Percentiles rank a stretch among this genome's conserved stretches.
Evolutionary conservation across 2,888 invertebrate species (phyloP).

Genomic region (Luperina testacea): DNA sequence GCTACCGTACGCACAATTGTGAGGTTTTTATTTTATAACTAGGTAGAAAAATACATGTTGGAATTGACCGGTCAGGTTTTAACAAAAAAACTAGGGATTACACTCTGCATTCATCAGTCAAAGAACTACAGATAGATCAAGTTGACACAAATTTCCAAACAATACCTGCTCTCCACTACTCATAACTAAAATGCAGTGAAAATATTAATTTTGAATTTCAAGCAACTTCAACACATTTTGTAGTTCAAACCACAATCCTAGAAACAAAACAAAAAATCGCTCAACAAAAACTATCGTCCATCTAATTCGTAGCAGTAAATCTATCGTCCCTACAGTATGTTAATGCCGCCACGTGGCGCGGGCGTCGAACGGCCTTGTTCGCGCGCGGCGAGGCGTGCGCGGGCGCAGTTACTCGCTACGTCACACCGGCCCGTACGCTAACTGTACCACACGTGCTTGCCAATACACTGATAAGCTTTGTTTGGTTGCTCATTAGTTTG

Average conservation of each 20-base stretch:
- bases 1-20: slow-evolving; percentile 22
- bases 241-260: neutral
- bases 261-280: neutral
- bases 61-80: neutral
- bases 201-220: neutral
- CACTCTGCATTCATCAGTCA: neutral
- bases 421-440: slow-evolving; percentile 66
- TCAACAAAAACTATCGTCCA: neutral
- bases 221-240: neutral
- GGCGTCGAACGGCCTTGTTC: slow-evolving; percentile 79
- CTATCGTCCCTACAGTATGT: slow-evolving; percentile 55
- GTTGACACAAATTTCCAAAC: neutral
- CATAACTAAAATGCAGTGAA: neutral
- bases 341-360: slow-evolving; percentile 64
- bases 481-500: slow-evolving; percentile 26
- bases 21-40: slow-evolving; percentile 16
- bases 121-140: neutral
- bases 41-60: slow-evolving; percentile 5
- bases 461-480: slow-evolving; percentile 54
- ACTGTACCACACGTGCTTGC: slow-evolving; percentile 74
- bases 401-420: slow-evolving; percentile 67
- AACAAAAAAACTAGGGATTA: neutral
- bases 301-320: slow-evolving; percentile 43
- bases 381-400: slow-evolving; percentile 66
- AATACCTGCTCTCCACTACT: neutral